Base-by-base conservation (phyloP, 2,797 vertebrate species). In the Poeciliopsis turneri region DNA sequence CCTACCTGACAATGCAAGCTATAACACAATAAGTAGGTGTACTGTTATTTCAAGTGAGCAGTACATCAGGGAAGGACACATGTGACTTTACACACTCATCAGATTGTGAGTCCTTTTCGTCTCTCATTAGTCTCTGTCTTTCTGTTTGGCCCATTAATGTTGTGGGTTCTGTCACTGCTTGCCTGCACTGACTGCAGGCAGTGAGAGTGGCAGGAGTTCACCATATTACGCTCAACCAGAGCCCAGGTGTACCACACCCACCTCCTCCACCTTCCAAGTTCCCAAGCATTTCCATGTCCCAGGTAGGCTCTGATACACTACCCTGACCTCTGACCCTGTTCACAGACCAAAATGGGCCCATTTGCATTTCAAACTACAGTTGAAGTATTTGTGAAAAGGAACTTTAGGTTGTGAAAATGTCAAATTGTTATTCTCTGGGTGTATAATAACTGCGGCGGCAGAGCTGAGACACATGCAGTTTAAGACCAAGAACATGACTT, bases 271-370 rank as follows among this genome's bases (percentile, higher is more conserved):
- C 94, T 96, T 95, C 93, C 97, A 97, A 94, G 96, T 95, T 71
- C 97, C 97, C 94, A 98, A 96, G 95, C 97, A 99, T 96, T 98
- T 98, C 95, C 98, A 98, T 96, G 95, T 98, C 93, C 98, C 98
- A 98, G 98, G 98, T 98, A 98, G 96, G 97, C 82, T 2, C 15
- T 72, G 61, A 79, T 82, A 46, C 8, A 2, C 49, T 28, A 43
- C 18, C 25, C 79, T 74, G 47, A 81, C 78, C 66, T 74, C 45
- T 70, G 49, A 79, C 68, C 41, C 69, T 78, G 20, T 74, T 78
- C 79, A 81, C 83, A 87, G 80, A 89, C 82, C 78, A 16, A 2
- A 71, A 75, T 36, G 12, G 39, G 70, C 53, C 41, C 30, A 20
- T 4, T 2, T 55, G 18, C 41, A 69, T 23, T 75, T 69, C 11